Evolutionary conservation across 2,888 invertebrate species (phyloP), one percentile per base, ranked within the genome.

Genomic region (Dryobota labecula): DNA sequence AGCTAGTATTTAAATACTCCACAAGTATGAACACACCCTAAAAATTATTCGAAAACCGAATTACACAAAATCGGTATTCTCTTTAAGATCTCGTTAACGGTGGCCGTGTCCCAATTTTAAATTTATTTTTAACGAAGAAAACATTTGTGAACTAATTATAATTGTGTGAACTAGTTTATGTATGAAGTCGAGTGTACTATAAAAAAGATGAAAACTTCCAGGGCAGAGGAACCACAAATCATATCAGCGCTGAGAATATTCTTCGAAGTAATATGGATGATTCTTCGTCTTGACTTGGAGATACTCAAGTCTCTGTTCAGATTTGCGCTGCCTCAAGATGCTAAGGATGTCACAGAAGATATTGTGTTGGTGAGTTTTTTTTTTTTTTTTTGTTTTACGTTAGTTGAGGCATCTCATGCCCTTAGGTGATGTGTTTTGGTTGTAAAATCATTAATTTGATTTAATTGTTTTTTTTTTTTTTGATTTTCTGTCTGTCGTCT

Each of bases 321-420:
- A 70, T 89, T 96, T 49, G 89, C 97, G 73, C 81, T 97, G 0
- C 97, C 97, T 0, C 93, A 89, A 2, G 95, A 96, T 30, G 96
- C 96, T 57, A 98, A 98, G 90, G 97, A 97, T 80, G 97, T 98
- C 0, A 96, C 96, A 69, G 97, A 97, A 0, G 98, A 98, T 90
- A 96, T 98, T 74, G 97, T 98, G 51, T 92, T 98, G 96, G 98
- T 98, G 93, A 96, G 97, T 78, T 24, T 47, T 4, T 36, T n/a
- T n/a, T n/a, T 18, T 27, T 2, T 20, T 30, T 67, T 49, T 0
- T 62, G 27, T 2, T 38, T 20, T 30, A 27, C 9, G 7, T n/a
- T 0, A n/a, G 18, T 36, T 15, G 5, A 36, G 18, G 2, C 6
- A 11, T 57, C 30, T 30, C 18, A 36, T 57, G 9, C 5, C n/a